Evolutionary conservation across 2,113 vertebrate species (phyloP), one percentile per base, ranked within the genome.

Genomic region (Hippotragus niger): DNA sequence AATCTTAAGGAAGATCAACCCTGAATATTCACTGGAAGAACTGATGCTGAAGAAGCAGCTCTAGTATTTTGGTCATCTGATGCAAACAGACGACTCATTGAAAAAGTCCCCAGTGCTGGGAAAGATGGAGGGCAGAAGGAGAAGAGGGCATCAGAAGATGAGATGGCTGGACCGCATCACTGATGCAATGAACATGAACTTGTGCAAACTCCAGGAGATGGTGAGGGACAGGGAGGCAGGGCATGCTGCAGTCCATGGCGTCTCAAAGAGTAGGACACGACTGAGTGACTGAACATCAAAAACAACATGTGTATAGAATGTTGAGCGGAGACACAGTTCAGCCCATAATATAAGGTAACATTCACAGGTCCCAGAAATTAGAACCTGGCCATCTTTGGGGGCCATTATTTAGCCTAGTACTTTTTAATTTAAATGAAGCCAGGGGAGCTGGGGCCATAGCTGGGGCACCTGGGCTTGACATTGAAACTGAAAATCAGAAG

Each of bases 231-330:
- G 67, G 19, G 21, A 74, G 67, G n/a, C 36, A 36, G 64, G 62
- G 4, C 0, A 0, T n/a, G 33, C 4, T n/a, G 64, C 16, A 13
- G 67, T 25, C 67, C 36, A 0, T 13, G 36, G n/a, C 5, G 11
- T 74, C 36, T 74, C 10, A 23, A 36, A 67, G 67, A 74, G 21
- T 6, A 1, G 36, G 67, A 3, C 67, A 74, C 5, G 0, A 40
- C 67, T 40, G 67, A 74, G 67, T 23, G 19, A 6, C n/a, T 13
- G 36, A 23, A 40, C 36, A 74, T 13, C 67, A 74, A 13, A 40
- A 6, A 3, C 9, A 36, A 71, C 10, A 4, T 29, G 45, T 29
- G 27, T 16, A 45, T 16, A 78, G 40, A 3, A 50, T 50, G 43
- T 27, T 33, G 31, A 5, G 6, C 6, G 0, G 23, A 45, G 36